These are phyloP conservation scores for Drosophila sturtevanti DNA, from an alignment of 1,140 invertebrate genomes.

Conservation along the genomic window DNA sequence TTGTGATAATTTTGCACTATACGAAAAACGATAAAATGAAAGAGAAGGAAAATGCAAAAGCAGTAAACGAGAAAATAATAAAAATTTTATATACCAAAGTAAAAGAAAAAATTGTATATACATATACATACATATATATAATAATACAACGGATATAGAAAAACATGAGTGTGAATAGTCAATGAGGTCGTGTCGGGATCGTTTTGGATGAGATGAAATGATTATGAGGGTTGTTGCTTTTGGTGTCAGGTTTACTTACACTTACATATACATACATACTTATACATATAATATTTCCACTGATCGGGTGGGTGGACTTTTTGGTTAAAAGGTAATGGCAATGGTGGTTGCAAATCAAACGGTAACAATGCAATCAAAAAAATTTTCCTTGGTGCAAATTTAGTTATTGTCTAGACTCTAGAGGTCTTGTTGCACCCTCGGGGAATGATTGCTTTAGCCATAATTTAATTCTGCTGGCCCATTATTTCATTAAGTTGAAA, in stretches of 20 bases:
- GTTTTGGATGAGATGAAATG: background rate
- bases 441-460: slow-evolving; percentile 62
- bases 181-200: slow-evolving; percentile 52
- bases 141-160: slow-evolving; percentile 39
- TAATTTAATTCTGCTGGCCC: slow-evolving; percentile 72
- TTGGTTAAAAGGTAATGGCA: background rate
- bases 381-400: slow-evolving; percentile 70
- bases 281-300: no score
- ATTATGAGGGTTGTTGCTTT: slow-evolving; percentile 16
- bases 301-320: slow-evolving; percentile 21
- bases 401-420: slow-evolving; percentile 68
- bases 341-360: slow-evolving; percentile 67
- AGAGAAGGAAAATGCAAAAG: slow-evolving; percentile 36
- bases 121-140: no score
- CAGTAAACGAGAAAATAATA: slow-evolving; percentile 76
- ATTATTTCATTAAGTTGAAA: slow-evolving; percentile 77
- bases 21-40: slow-evolving; percentile 56
- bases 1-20: slow-evolving; percentile 75
- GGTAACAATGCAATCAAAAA: slow-evolving; percentile 79
- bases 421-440: slow-evolving; percentile 45
- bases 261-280: no score
- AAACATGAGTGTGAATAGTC: slow-evolving; percentile 80
- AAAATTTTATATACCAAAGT: slow-evolving; percentile 58
- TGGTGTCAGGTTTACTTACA: slow-evolving; percentile 35
- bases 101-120: slow-evolving; percentile 57